Percentiles rank a stretch among this genome's conserved stretches.
Evolutionary conservation across 1,140 invertebrate genomes (phyloP).

Genomic region (Copidosoma floridanum): DNA sequence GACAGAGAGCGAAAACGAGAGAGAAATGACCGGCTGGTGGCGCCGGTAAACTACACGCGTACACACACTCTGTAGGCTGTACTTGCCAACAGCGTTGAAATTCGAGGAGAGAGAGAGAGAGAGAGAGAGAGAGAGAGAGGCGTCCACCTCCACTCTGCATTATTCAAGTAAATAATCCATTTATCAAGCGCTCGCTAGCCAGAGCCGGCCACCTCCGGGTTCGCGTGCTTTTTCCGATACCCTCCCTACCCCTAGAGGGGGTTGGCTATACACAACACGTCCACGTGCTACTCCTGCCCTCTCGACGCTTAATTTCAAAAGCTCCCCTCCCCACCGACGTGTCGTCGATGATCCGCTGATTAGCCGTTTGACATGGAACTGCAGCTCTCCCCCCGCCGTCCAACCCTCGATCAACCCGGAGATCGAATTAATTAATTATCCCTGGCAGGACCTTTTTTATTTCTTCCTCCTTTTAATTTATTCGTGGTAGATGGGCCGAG

Average conservation of each 20-base stretch:
- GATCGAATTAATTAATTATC: too few species aligned
- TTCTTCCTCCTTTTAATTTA: too few species aligned
- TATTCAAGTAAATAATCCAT: constrained; percentile 29
- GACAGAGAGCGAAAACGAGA: background rate
- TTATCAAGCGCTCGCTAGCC: constrained; percentile 18
- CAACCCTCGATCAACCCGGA: too few species aligned
- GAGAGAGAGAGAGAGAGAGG: too few species aligned
- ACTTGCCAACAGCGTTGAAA: constrained; percentile 21
- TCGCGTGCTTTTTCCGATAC: background rate
- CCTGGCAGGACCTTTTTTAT: too few species aligned
- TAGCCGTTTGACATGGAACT: constrained; percentile 6
- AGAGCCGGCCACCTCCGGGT: background rate
- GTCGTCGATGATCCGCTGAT: constrained; percentile 14
- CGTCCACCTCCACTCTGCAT: too few species aligned
- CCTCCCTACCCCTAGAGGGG: too few species aligned
- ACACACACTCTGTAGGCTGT: background rate
- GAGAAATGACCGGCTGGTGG: constrained; percentile 18
- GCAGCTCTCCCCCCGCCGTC: too few species aligned
- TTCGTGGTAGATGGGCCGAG: too few species aligned
- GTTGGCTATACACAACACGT: too few species aligned
- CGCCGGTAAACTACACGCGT: constrained; percentile 30
- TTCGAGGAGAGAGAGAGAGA: constrained; percentile 16
- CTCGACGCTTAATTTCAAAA: constrained; percentile 16
- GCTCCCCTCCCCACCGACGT: background rate
- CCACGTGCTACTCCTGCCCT: background rate